Evolutionary conservation across 2,888 invertebrate genomes (phyloP).

Genomic region (Agrotis ipsilon): DNA sequence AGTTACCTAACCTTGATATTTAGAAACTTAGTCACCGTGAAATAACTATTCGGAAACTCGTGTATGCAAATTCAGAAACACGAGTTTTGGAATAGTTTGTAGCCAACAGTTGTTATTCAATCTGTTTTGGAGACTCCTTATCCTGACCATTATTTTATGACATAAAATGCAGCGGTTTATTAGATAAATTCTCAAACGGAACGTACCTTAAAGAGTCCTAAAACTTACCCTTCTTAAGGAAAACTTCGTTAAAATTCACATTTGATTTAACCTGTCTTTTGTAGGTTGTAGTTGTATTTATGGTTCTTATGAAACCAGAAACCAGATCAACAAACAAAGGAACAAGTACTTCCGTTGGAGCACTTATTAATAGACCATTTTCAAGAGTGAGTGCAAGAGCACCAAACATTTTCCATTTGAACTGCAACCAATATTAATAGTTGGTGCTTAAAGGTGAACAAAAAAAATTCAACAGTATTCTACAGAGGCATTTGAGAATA

Average conservation of each 20-base stretch:
- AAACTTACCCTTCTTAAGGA: too few relatives aligned
- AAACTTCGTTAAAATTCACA: not conserved
- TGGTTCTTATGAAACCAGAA: not conserved
- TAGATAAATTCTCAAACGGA: not conserved
- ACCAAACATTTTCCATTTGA: too few relatives aligned
- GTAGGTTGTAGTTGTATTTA: not conserved
- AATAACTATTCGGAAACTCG: too few relatives aligned
- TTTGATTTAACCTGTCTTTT: not conserved
- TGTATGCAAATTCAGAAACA: not conserved
- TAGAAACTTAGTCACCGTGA: not conserved
- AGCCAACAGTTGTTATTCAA: too few relatives aligned
- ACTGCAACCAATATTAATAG: too few relatives aligned
- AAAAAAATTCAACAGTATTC: too few relatives aligned
- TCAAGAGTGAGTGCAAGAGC: too few relatives aligned
- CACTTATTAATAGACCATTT: too few relatives aligned
- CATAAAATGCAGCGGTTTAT: not conserved
- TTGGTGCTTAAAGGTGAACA: too few relatives aligned
- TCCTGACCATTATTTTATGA: not conserved
- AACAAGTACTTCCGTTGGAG: too few relatives aligned
- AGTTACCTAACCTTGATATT: constrained; percentile 27
- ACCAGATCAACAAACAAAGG: too few relatives aligned
- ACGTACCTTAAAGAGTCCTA: not conserved
- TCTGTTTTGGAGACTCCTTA: not conserved
- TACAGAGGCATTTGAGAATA: accelerated
- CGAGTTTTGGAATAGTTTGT: constrained; percentile 1